Evolutionary conservation across 1,140 invertebrate species (phyloP).

Genomic region (Scaptodrosophila lebanonensis): DNA sequence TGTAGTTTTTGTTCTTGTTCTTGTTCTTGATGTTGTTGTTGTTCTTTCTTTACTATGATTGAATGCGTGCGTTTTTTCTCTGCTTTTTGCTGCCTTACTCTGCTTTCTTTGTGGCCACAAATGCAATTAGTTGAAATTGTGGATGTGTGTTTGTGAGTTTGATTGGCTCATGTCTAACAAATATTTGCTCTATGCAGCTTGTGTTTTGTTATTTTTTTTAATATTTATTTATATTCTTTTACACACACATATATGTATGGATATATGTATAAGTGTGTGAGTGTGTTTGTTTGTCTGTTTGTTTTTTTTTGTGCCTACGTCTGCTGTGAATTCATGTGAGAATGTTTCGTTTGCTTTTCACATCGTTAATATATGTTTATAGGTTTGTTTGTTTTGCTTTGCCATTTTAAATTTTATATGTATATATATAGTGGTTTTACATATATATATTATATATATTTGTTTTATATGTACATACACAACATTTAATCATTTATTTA

Average conservation of each 20-base stretch:
- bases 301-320: neutral
- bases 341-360: neutral
- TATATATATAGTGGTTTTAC: slow-evolving; percentile 41
- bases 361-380: neutral
- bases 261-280: slow-evolving; percentile 7
- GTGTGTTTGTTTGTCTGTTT: slow-evolving; percentile 13
- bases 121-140: slow-evolving; percentile 16
- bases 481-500: slow-evolving; percentile 73
- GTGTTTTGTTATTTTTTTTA: slow-evolving; percentile 27
- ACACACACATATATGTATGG: slow-evolving; percentile 4
- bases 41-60: no score
- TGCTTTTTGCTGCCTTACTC: neutral
- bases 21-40: no score
- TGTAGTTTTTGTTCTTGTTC: slow-evolving; percentile 21
- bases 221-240: slow-evolving; percentile 55
- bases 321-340: neutral
- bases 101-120: neutral
- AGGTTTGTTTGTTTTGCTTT: slow-evolving; percentile 26
- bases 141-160: slow-evolving; percentile 11
- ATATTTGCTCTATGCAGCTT: slow-evolving; percentile 1
- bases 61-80: neutral
- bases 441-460: slow-evolving; percentile 33
- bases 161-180: slow-evolving; percentile 6
- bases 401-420: slow-evolving; percentile 44
- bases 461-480: slow-evolving; percentile 67